phyloP scores from a whole-genome alignment of 1,140 invertebrate species.

The Chlorops oryzae region DNA sequence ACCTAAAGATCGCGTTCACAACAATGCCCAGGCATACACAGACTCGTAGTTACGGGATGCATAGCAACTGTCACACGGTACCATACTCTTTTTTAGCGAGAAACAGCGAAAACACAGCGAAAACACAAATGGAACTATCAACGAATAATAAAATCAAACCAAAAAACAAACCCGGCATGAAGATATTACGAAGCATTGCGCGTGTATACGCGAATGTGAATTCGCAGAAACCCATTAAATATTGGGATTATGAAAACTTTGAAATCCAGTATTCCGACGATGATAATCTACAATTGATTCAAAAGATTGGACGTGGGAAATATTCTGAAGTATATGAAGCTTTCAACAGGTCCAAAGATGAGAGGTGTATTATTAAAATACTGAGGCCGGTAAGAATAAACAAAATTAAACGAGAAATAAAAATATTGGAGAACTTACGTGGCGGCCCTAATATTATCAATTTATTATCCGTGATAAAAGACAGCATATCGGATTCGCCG shows the following conservation, averaged over 20 bases:
- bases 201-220: constrained; percentile 84
- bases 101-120: no score
- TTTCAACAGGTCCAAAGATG: constrained; percentile 93
- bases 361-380: constrained; percentile 99
- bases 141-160: no score
- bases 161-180: no score
- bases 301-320: constrained; percentile 95
- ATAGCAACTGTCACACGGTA: no score
- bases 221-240: constrained; percentile 90
- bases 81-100: no score
- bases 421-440: constrained; percentile 97
- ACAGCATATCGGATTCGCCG: constrained; percentile 94
- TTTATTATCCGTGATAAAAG: constrained; percentile 95
- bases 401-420: constrained; percentile 99
- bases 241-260: constrained; percentile 99
- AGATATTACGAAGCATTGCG: constrained; percentile 87
- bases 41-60: no score
- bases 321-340: constrained; percentile 99
- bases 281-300: constrained; percentile 96
- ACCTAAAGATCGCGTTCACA: no score
- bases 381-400: constrained; percentile 99
- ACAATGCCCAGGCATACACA: no score
- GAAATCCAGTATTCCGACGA: constrained; percentile 96
- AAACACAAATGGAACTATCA: no score
- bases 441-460: constrained; percentile 98